Evolutionary conservation across 2,113 vertebrate genomes (phyloP).

Genomic region (Myanophis thanlyinensis): DNA sequence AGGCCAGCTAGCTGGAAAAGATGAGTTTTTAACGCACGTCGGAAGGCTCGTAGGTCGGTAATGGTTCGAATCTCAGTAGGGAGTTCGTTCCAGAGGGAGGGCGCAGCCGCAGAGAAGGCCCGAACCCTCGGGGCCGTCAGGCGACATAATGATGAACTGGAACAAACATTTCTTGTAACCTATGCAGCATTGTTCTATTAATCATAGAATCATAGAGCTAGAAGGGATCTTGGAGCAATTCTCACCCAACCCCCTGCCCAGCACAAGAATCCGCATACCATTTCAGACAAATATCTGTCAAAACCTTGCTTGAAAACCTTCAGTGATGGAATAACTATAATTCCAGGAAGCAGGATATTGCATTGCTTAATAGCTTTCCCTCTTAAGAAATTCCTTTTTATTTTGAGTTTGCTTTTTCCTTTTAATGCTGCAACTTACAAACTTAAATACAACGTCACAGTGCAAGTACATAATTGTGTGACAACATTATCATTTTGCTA

Average conservation of each 20-base stretch:
- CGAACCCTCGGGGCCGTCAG: no score
- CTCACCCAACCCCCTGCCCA: background rate
- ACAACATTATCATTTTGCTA: background rate
- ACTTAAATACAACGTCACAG: background rate
- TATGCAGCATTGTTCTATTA: background rate
- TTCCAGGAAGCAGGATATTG: background rate
- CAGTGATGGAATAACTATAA: background rate
- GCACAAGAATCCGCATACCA: background rate
- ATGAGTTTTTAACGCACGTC: no score
- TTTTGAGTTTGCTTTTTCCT: background rate
- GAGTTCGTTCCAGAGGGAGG: no score
- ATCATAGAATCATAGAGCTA: background rate
- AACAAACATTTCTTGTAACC: background rate
- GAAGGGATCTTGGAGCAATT: background rate
- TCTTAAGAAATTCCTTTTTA: background rate
- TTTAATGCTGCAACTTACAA: background rate
- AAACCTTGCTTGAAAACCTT: background rate
- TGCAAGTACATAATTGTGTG: background rate
- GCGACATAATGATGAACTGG: background rate
- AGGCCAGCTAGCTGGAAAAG: no score
- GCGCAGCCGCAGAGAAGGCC: no score
- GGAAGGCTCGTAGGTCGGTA: no score
- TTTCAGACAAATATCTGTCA: background rate
- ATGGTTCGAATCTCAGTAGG: no score
- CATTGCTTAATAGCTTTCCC: background rate